phyloP scores from a whole-genome alignment of 2,888 invertebrate genomes.

The Xylota sylvarum region DNA sequence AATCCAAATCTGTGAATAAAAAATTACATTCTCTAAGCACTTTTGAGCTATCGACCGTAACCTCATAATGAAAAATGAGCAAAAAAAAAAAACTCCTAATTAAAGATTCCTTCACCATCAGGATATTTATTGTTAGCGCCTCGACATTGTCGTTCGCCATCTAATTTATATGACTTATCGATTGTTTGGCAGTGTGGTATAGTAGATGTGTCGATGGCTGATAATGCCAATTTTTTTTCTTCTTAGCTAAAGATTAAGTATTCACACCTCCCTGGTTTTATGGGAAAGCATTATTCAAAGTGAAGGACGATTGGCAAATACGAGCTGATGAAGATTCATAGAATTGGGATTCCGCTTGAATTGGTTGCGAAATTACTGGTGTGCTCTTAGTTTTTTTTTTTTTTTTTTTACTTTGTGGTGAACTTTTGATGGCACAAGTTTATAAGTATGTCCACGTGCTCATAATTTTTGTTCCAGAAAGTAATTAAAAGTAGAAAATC shows the following conservation, averaged over 20 bases:
- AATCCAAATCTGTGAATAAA: too few relatives aligned
- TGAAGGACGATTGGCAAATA: background rate
- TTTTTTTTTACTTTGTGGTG: too few relatives aligned
- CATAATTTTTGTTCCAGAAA: background rate
- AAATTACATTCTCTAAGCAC: background rate
- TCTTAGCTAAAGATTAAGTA: background rate
- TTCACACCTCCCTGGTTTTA: background rate
- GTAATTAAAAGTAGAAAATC: background rate
- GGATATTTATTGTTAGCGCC: background rate
- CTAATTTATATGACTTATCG: constrained; percentile 22
- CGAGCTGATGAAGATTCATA: too few relatives aligned
- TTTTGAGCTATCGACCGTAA: background rate
- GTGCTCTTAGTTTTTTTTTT: background rate
- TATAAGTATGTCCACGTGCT: background rate
- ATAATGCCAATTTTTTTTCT: background rate
- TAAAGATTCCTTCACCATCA: background rate
- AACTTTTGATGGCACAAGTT: constrained; percentile 8
- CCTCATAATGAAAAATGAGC: background rate
- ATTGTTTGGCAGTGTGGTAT: background rate
- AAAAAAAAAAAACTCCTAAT: background rate
- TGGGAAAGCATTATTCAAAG: constrained; percentile 1
- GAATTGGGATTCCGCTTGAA: background rate
- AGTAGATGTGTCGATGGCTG: background rate
- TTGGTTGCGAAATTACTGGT: background rate
- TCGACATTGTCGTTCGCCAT: background rate